Conservation (phyloP, 2,113 vertebrate genomes). For the Thamnophis sirtalis region DNA sequence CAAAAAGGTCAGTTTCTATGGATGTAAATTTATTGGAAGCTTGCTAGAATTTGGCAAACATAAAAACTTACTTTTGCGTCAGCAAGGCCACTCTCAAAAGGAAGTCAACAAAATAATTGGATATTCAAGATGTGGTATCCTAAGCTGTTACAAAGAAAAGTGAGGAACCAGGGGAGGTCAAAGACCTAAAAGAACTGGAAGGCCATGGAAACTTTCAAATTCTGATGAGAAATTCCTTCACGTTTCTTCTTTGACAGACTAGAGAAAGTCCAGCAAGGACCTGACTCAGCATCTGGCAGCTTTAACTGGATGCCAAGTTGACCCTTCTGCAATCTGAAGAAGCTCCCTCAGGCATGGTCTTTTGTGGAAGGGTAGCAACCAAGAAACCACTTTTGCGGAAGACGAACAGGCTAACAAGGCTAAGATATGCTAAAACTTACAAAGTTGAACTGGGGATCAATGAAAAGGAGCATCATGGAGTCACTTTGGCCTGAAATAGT, state of each 20-base stretch:
- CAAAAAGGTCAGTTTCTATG: not conserved
- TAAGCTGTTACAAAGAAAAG: not conserved
- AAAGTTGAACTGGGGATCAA: not conserved
- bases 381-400: not conserved
- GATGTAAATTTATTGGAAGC: not conserved
- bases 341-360: not conserved
- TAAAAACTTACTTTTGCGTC: not conserved
- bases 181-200: not conserved
- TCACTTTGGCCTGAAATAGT: not conserved
- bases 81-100: not conserved
- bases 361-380: not conserved
- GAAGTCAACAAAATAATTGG: not conserved
- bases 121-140: not conserved
- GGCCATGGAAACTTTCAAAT: not conserved
- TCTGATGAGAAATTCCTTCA: not conserved
- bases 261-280: not conserved
- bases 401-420: not conserved
- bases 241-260: not conserved
- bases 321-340: not conserved
- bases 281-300: not conserved
- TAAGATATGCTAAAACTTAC: not conserved
- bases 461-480: not conserved
- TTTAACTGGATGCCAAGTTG: not conserved
- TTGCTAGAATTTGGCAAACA: not conserved
- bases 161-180: not conserved